These are phyloP conservation scores for Cloeon dipterum DNA, from an alignment of 2,888 invertebrate species.

Conservation along the genomic window DNA sequence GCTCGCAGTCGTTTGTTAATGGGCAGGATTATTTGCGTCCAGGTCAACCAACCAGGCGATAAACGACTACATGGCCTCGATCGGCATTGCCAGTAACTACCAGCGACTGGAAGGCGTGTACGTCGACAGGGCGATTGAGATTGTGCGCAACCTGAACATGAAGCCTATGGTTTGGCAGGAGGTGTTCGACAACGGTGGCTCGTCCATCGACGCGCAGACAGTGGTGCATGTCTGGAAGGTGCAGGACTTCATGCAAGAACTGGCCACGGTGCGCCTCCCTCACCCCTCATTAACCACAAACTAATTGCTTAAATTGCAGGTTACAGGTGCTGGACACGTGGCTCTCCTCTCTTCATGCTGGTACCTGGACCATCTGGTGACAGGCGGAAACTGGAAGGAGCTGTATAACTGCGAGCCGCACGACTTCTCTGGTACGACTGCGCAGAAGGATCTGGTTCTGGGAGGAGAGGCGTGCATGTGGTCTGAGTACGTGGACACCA, in stretches of 20 bases:
- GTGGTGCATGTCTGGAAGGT: slow-evolving; percentile 67
- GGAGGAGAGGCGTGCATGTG: slow-evolving; percentile 91
- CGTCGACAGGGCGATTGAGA: slow-evolving; percentile 32
- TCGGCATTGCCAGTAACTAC: slow-evolving; percentile 27
- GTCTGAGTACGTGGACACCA: slow-evolving; percentile 62
- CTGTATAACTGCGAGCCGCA: slow-evolving; percentile 49
- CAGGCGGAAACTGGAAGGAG: slow-evolving; percentile 42
- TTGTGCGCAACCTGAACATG: slow-evolving; percentile 21
- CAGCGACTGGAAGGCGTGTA: slow-evolving; percentile 40
- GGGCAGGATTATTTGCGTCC: slow-evolving; percentile 9
- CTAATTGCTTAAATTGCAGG: no score
- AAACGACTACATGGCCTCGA: slow-evolving; percentile 29
- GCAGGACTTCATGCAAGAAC: slow-evolving; percentile 10
- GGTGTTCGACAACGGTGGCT: slow-evolving; percentile 48
- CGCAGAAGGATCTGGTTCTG: slow-evolving; percentile 38
- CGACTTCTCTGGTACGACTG: slow-evolving; percentile 22
- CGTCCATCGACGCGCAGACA: slow-evolving; percentile 27
- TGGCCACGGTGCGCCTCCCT: no score
- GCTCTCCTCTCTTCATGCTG: slow-evolving; percentile 61
- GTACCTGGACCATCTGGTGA: slow-evolving; percentile 57
- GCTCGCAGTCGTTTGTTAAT: no score
- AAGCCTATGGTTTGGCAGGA: slow-evolving; percentile 62
- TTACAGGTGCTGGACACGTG: slow-evolving; percentile 34
- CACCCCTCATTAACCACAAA: no score
- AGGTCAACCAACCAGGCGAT: slow-evolving; percentile 43